Evolutionary conservation across 92 coral and sea anemone genomes (phyloP).

Genomic region (Palythoa heliodiscus): DNA sequence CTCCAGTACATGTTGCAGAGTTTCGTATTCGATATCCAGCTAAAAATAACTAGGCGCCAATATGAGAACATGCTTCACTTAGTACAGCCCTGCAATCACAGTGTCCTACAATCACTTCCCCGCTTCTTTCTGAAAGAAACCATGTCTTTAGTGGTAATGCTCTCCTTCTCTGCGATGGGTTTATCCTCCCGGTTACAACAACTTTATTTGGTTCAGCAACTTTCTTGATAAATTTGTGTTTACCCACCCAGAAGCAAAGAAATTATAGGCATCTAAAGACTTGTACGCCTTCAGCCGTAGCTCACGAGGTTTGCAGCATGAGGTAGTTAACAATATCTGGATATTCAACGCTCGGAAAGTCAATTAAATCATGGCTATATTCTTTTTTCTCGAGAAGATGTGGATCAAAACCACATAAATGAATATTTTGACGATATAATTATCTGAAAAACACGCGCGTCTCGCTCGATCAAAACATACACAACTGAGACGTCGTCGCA

Average conservation of each 20-base stretch:
- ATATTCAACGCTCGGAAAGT: conserved; percentile 1
- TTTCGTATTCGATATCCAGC: no score
- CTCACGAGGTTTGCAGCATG: conserved; percentile 51
- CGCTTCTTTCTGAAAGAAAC: conserved; percentile 47
- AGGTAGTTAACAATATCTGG: conserved; percentile 1
- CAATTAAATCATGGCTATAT: not conserved
- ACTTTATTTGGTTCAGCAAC: conserved; percentile 37
- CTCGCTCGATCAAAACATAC: no score
- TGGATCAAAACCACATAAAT: no score
- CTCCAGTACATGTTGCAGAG: no score
- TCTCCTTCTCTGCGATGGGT: conserved; percentile 43
- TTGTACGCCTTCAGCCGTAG: conserved; percentile 55
- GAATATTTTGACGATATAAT: no score
- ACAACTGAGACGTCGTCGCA: not conserved
- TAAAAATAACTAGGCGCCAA: no score
- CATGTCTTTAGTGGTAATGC: conserved; percentile 51
- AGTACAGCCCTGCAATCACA: conserved; percentile 42
- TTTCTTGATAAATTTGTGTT: conserved; percentile 29
- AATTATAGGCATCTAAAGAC: conserved; percentile 57
- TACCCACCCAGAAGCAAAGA: conserved; percentile 61
- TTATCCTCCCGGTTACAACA: conserved; percentile 52
- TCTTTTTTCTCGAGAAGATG: no score
- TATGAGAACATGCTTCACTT: no score
- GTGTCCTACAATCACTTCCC: conserved; percentile 43
- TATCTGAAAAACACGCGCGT: no score